Evolutionary conservation across 2,888 invertebrate species (phyloP), one percentile per base, ranked within the genome.

Genomic region (Clepsis dumicolana): DNA sequence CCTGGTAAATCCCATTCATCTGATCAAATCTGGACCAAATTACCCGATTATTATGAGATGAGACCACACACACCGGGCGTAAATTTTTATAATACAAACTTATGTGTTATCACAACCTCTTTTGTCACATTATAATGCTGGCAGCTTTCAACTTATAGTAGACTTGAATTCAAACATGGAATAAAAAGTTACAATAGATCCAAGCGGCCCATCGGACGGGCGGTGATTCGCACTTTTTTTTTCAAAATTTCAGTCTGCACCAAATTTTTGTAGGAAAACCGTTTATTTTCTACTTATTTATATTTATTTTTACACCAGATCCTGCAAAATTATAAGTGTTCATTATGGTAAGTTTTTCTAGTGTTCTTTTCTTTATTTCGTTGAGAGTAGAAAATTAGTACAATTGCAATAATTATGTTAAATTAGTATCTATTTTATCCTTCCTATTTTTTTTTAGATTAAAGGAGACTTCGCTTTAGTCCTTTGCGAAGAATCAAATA

Each of bases 191-290:
- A 86, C 80, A 87, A 82, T 81, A 83, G 80, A 86, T 86, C 84
- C 79, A 79, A 81, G 78, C 84, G 76, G 86, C 85, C 89, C 83
- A 84, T 79, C 85, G 82, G 81, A 84, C 82, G 84, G 86, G 79
- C 85, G 79, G 75, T 82, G 85, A 87, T 88, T 88, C 80, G 81
- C 88, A 87, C 70, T 86, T 89, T 91, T 83, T n/a, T 64, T 89
- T 90, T 89, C 87, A 78, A 91, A 91, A 90, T 92, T 90, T 86
- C 78, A 82, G 91, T 90, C 80, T 72, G 66, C 73, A 64, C 81
- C 72, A 91, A 89, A 86, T 90, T 91, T 89, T 87, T 82, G 89
- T 89, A 85, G 65, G 65, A 70, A 79, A 81, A 76, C 79, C 77
- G 78, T 86, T 86, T 85, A 78, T 80, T 81, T 83, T 78, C 74